Conservation (phyloP, 2,797 vertebrate species). For the Harpagifer antarcticus region DNA sequence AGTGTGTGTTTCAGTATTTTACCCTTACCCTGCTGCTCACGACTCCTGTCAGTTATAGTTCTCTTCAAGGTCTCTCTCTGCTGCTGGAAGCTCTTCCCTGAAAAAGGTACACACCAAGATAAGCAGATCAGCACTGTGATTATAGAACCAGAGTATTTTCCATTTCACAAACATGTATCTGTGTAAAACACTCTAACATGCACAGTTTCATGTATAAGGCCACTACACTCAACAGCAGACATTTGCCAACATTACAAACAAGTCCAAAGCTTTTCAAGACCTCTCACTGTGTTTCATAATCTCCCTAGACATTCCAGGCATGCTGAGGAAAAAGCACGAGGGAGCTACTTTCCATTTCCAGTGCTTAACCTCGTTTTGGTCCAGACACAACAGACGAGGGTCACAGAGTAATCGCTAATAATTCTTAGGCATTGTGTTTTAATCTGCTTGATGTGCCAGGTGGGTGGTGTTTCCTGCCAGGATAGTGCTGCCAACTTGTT, state of each 20-base stretch:
- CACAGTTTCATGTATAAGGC: not conserved
- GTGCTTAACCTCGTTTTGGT: slow-evolving; percentile 47
- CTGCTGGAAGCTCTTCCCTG: slow-evolving; percentile 98
- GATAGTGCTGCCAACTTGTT: slow-evolving; percentile 23
- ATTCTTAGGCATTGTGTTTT: slow-evolving; percentile 65
- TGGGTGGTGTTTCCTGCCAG: slow-evolving; percentile 52
- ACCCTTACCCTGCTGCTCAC: slow-evolving; percentile 84
- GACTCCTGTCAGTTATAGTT: slow-evolving; percentile 93
- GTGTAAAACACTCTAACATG: not conserved
- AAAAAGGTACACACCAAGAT: slow-evolving; percentile 17
- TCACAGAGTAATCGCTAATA: slow-evolving; percentile 66
- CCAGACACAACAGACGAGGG: slow-evolving; percentile 44
- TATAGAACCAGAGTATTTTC: slow-evolving; percentile 2
- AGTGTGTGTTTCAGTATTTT: slow-evolving; percentile 4
- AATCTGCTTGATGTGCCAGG: slow-evolving; percentile 62
- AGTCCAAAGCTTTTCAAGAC: not conserved
- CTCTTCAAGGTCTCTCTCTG: slow-evolving; percentile 98
- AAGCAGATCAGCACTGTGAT: slow-evolving; percentile 15
- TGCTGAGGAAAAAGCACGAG: slow-evolving; percentile 11
- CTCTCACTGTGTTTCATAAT: not conserved
- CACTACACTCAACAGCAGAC: not conserved
- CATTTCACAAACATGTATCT: not conserved
- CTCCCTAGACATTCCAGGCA: not conserved
- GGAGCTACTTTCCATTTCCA: slow-evolving; percentile 59
- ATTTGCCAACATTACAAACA: not conserved